Evolutionary conservation across 2,113 vertebrate species (phyloP), one percentile per base, ranked within the genome.

Genomic region (Urocynchramus pylzowi): DNA sequence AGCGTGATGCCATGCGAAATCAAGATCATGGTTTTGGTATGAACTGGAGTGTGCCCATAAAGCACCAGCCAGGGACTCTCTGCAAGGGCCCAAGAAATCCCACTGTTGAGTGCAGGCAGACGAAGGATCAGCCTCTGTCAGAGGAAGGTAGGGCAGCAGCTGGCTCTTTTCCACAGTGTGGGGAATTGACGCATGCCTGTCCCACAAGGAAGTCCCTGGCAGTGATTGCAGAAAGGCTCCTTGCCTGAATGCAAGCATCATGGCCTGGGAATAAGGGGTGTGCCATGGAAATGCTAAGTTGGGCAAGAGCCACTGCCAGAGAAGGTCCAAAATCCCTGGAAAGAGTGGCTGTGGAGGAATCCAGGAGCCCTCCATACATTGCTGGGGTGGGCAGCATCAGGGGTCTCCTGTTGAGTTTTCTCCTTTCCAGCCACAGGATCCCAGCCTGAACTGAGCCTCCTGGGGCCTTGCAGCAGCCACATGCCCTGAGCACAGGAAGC

Each of bases 151-250:
- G 35, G 26, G 22, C 57, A 83, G 67, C 41, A 45, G 33, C 56
- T 57, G 27, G 28, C 13, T 54, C 42, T 53, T 47, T 28, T 31
- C 33, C 39, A 49, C 45, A 35, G 10, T 1, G 8, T 24, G 3
- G 41, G 33, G 45, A 41, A 57, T 7, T 19, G 42, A 8, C 0
- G 0, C 4, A 4, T 35, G 41, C 33, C 24, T 5, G 1, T 45
- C 24, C 6, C 2, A 56, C 16, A 17, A 54, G 52, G 71, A 44
- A 49, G 68, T 22, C 41, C 22, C 37, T 6, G 1, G 28, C 8
- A 8, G 24, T 31, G 60, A 19, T 3, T 31, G 39, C 77, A 87
- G 31, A 54, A 64, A 69, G 35, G 52, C 33, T 83, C 50, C 18
- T 75, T 7, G 1, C 16, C 42, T 63, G 73, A 50, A 9, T 70